Evolutionary conservation across 2,888 invertebrate genomes (phyloP), one percentile per base, ranked within the genome.

Genomic region (Platerodrilus igneus): DNA sequence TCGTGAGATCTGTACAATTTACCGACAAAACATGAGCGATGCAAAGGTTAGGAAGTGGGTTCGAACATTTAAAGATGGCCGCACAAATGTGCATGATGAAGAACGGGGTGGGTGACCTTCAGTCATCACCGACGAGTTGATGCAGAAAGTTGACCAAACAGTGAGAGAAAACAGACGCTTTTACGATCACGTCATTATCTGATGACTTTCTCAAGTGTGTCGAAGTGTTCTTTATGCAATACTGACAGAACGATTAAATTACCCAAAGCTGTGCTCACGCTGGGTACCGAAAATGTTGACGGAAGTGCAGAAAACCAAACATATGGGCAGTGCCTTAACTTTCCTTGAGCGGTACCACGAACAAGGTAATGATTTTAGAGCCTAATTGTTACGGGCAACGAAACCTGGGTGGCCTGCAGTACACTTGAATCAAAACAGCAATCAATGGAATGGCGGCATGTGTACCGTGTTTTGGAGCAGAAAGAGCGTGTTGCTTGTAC

Each of bases 391-490:
- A 52, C 48, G 8, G 51, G 47, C n/a, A 43, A 52, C 15, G 45
- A 53, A 48, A 48, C 48, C 13, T 54, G n/a, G n/a, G n/a, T 50
- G 45, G 21, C 17, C 33, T 26, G 47, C 36, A n/a, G n/a, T n/a
- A n/a, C n/a, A n/a, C 47, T 44, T 13, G 30, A 32, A 9, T 25
- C 36, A 30, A 20, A 30, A 10, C 41, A 41, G 31, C 27, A 27
- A 41, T 45, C 28, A 26, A 22, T 43, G 17, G 43, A 43, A 29
- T 36, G 29, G 17, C 22, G 42, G 33, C 39, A 53, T 50, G 48
- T 50, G 48, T 32, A 47, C 50, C 8, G 50, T 51, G 29, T 50
- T 54, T 45, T 55, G 48, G 47, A 46, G 46, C 47, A 40, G 32
- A 11, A 41, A 50, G 35, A 45, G 50, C 7, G 41, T 54, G 27